Evolutionary conservation across 2,888 invertebrate genomes (phyloP), one percentile per base, ranked within the genome.

Genomic region (Flexamia atlantica): DNA sequence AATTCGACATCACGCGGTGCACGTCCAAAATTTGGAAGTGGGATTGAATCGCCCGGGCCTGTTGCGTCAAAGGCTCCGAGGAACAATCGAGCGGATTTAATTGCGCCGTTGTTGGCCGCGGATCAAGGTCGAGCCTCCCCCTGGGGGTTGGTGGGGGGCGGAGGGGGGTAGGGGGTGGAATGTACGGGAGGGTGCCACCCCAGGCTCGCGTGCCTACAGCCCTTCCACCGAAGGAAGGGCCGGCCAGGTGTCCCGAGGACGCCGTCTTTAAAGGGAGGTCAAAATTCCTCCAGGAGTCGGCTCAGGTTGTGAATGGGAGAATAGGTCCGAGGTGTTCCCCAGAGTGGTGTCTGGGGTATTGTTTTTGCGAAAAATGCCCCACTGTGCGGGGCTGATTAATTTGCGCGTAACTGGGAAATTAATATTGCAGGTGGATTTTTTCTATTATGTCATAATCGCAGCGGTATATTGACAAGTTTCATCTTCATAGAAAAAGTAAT

Each of bases 201-300:
- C 79, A 4, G 79, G 36, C 79, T 79, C 79, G 79, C 79, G 79
- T 79, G 79, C 79, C 79, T 79, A 79, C 79, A 79, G 32, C 20
- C 53, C 28, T 30, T 57, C 79, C 36, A 7, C 50, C 20, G 79
- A 1, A 14, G 28, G 79, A 79, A 57, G 79, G 79, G 1, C 57
- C 17, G 17, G n/a, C 79, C 79, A 79, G 79, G 79, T 79, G 79
- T 20, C 25, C 28, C 20, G 20, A n/a, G 72, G 72, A n/a, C 40
- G 32, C 42, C 20, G 79, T 17, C 53, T 57, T 79, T 53, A 57
- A 57, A 79, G 57, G 17, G 36, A 79, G 79, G 79, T 79, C 79
- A 32, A 36, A 50, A 79, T 79, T 53, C 57, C 79, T 76, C 20
- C 20, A 28, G 57, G 57, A 79, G 79, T 79, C 79, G 79, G 42